Evolutionary conservation across 2,888 invertebrate genomes (phyloP).

Genomic region (Drosophila emarginata): DNA sequence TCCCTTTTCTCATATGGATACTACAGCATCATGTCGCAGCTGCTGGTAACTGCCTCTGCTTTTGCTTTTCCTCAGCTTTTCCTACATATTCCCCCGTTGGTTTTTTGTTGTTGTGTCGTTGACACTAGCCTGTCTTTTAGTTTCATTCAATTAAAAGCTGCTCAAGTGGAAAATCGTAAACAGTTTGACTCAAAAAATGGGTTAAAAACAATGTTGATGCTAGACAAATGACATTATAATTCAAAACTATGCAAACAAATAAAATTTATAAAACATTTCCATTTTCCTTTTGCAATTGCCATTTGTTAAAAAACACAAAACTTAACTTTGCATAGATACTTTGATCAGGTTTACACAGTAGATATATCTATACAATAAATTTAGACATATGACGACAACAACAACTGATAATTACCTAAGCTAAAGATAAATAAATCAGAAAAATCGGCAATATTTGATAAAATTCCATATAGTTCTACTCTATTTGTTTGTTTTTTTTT

Average conservation of each 20-base stretch:
- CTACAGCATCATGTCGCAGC: conserved; percentile 49
- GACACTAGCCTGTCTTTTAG: conserved; percentile 68
- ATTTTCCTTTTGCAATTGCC: background rate
- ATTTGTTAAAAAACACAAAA: background rate
- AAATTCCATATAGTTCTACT: too few relatives aligned
- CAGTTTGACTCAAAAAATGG: conserved; percentile 36
- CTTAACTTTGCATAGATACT: too few relatives aligned
- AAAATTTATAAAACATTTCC: background rate
- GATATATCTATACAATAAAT: too few relatives aligned
- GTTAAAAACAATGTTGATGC: conserved; percentile 26
- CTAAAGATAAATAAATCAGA: too few relatives aligned
- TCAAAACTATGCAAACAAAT: conserved; percentile 19
- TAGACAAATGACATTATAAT: conserved; percentile 10
- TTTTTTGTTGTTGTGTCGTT: conserved; percentile 53
- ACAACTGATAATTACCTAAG: too few relatives aligned
- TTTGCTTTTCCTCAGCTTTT: background rate
- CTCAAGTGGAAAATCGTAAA: conserved; percentile 74
- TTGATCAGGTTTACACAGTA: too few relatives aligned
- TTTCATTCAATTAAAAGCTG: conserved; percentile 70
- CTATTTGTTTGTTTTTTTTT: too few relatives aligned
- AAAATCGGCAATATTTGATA: too few relatives aligned
- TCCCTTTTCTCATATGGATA: conserved; percentile 15
- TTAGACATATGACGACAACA: too few relatives aligned
- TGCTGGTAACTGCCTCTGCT: conserved; percentile 45
- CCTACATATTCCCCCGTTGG: background rate